phyloP scores from a whole-genome alignment of 92 coral and sea anemone species.

The Ricordea florida region DNA sequence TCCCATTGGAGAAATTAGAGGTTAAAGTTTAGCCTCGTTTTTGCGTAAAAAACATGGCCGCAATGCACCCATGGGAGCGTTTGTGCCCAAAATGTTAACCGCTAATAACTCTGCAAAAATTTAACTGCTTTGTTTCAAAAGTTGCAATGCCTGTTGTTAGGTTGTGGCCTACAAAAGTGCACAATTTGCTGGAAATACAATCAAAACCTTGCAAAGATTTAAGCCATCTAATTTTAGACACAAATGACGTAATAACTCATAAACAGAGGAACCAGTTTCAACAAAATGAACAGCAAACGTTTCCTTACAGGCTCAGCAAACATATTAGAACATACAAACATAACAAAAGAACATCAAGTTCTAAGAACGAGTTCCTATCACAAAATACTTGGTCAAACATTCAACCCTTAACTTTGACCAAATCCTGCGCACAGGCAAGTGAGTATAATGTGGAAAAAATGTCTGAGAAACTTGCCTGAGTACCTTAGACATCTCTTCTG shows the following conservation, averaged over 20 bases:
- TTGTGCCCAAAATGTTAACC: neutral
- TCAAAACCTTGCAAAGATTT: neutral
- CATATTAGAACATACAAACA: neutral
- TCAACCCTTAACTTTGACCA: neutral
- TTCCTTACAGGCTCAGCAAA: neutral
- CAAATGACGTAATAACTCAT: neutral
- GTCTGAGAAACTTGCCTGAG: neutral
- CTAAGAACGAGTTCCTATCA: neutral
- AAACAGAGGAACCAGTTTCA: neutral
- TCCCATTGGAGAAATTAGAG: neutral
- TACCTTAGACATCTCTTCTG: neutral
- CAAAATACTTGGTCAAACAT: neutral
- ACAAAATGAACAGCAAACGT: neutral
- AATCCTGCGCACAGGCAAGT: neutral
- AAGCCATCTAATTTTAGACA: neutral
- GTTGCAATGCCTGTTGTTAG: neutral
- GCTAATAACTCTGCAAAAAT: neutral
- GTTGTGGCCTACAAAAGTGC: neutral
- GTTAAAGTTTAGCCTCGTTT: constrained; percentile 16
- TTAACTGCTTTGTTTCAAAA: neutral
- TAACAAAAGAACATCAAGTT: neutral
- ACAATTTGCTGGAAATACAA: neutral
- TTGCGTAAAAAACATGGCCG: neutral
- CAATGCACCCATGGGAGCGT: neutral
- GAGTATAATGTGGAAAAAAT: neutral